These are phyloP conservation scores for Enteromius afrohamiltoni DNA, from an alignment of 2,797 vertebrate species.

Conservation along the genomic window DNA sequence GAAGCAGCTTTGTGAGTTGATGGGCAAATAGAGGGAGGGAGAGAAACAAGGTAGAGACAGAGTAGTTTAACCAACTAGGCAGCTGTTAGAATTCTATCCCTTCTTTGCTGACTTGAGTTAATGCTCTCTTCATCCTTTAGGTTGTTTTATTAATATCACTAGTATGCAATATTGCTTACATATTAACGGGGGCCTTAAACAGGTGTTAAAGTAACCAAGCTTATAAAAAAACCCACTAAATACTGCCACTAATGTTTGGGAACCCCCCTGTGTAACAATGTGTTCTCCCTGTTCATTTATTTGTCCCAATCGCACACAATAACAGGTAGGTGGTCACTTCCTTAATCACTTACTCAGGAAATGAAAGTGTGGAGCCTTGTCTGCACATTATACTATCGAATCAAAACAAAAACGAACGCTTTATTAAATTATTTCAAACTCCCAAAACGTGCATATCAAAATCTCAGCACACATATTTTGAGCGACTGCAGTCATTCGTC, in stretches of 20 bases:
- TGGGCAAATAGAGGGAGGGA: constrained; percentile 66
- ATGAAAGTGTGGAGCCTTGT: constrained; percentile 73
- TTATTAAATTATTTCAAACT: constrained; percentile 20
- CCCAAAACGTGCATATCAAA: constrained; percentile 24
- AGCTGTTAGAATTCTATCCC: constrained; percentile 78
- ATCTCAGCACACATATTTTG: constrained; percentile 7
- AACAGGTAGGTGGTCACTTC: constrained; percentile 77
- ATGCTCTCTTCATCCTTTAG: constrained; percentile 73
- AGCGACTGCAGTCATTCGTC: constrained; percentile 9
- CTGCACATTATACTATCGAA: constrained; percentile 68
- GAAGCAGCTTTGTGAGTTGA: constrained; percentile 75
- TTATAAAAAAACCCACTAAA: constrained; percentile 2
- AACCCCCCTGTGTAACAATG: constrained; percentile 60
- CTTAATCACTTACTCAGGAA: constrained; percentile 80
- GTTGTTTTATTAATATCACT: constrained; percentile 64
- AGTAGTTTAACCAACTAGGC: constrained; percentile 65
- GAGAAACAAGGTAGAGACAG: constrained; percentile 20
- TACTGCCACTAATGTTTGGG: constrained; percentile 30
- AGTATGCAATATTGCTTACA: constrained; percentile 10
- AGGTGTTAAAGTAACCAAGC: constrained; percentile 25
- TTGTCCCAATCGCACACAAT: constrained; percentile 74
- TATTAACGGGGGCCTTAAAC: constrained; percentile 10
- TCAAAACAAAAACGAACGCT: constrained; percentile 63
- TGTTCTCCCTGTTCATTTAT: constrained; percentile 75
- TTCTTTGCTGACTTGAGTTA: constrained; percentile 76